These are phyloP conservation scores for Ellobium chinense DNA, from an alignment of 2,888 invertebrate genomes.

Conservation along the genomic window DNA sequence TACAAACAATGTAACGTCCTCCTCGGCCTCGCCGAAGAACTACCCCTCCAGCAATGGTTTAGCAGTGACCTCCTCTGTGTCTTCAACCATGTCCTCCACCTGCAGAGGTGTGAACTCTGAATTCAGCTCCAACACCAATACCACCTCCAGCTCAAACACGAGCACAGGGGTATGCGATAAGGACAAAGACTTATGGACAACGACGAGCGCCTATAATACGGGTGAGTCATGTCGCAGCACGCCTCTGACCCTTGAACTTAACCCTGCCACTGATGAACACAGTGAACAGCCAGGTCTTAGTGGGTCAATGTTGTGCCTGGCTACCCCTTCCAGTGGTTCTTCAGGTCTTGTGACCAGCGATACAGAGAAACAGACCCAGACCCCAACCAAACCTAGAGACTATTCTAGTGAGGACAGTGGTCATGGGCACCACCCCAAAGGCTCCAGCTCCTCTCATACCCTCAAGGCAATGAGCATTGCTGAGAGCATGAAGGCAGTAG, in stretches of 20 bases:
- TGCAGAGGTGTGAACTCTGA: constrained; percentile 32
- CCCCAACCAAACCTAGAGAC: constrained; percentile 65
- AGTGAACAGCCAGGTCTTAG: constrained; percentile 65
- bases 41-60: constrained; percentile 6
- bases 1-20: constrained; percentile 11
- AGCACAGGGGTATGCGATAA: constrained; percentile 53
- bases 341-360: constrained; percentile 61
- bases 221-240: constrained; percentile 87
- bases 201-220: constrained; percentile 85
- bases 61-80: constrained; percentile 15
- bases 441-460: constrained; percentile 38
- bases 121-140: constrained; percentile 36
- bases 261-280: constrained; percentile 68
- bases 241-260: constrained; percentile 75
- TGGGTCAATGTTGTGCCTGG: constrained; percentile 74
- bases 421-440: constrained; percentile 45
- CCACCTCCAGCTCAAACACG: constrained; percentile 41
- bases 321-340: constrained; percentile 51
- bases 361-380: constrained; percentile 76
- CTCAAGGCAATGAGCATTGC: constrained; percentile 42
- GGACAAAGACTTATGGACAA: constrained; percentile 79
- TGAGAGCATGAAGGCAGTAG: constrained; percentile 37
- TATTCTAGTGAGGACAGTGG: constrained; percentile 68
- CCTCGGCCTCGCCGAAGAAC: neutral
- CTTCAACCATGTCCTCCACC: constrained; percentile 33